Conservation (phyloP, 2,113 vertebrate genomes). For the Saiga tatarica region DNA sequence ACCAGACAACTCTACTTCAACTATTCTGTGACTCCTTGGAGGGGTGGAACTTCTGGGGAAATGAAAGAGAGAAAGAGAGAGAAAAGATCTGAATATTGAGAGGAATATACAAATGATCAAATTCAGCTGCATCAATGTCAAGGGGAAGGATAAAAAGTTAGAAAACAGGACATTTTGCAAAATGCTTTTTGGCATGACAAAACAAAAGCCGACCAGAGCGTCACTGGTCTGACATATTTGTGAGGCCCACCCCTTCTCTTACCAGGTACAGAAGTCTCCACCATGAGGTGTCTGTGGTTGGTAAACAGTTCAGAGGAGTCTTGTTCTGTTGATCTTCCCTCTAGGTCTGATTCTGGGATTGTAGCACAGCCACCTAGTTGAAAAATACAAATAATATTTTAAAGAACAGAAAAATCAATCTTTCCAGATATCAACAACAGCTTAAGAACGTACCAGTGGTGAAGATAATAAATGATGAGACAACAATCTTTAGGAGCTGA, state of each 20-base stretch:
- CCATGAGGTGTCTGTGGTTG: conserved; percentile 77
- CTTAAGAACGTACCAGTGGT: background rate
- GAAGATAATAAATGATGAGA: conserved; percentile 54
- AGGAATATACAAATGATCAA: background rate
- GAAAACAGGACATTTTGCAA: background rate
- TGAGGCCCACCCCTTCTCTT: conserved; percentile 57
- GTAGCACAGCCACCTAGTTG: conserved; percentile 86
- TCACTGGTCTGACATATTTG: background rate
- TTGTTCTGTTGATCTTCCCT: conserved; percentile 79
- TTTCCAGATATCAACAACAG: background rate
- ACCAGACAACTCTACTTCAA: background rate
- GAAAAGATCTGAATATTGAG: background rate
- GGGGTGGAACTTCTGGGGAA: conserved; percentile 41
- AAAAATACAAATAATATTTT: conserved; percentile 29
- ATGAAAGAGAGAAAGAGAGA: background rate
- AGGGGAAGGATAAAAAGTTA: background rate
- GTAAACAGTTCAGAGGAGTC: conserved; percentile 80
- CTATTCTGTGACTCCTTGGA: conserved; percentile 9
- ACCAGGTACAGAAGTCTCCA: conserved; percentile 84
- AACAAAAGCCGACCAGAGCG: background rate
- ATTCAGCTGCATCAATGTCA: background rate
- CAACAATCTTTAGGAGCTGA: background rate
- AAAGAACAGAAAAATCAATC: background rate
- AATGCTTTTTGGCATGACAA: background rate
- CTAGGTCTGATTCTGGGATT: conserved; percentile 87